Evolutionary conservation across 2,113 vertebrate genomes (phyloP), one percentile per base, ranked within the genome.

Genomic region (Pao palembangensis): DNA sequence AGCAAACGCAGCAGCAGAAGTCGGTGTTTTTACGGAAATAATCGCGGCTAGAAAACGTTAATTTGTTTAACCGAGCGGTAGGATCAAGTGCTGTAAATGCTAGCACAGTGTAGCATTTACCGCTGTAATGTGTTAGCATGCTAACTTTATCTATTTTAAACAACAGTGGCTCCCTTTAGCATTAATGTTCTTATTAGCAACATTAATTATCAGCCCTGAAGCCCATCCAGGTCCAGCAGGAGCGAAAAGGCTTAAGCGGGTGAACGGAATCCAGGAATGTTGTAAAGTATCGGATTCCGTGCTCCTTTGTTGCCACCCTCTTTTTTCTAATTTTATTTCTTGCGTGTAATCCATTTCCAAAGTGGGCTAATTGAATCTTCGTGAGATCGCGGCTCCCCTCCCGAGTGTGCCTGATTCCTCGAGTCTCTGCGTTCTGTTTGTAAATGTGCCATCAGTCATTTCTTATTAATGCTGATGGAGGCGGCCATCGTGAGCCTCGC

Each of bases 291-390:
- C 51, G 47, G 49, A 56, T 71, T 67, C 34, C n/a, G 5, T 11
- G 49, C 51, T 58, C 28, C 55, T 62, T 76, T 58, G 20, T 47
- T 38, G 2, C 38, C 53, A 12, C 20, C 73, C 55, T 34, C 8
- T 38, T 11, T 11, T 8, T 38, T 38, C 53, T 64, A 23, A 75
- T 75, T 75, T 71, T 60, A 51, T 75, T 75, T 75, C 75, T 70
- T 8, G 41, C 21, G 57, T 63, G 66, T 77, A 79, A 82, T 82
- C 71, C 50, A 58, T 75, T 67, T 75, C 64, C 50, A 66, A 80
- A 79, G 69, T 66, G 18, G 71, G 54, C 51, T 79, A 76, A 78
- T 63, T 75, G 69, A 83, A 86, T 81, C 77, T 84, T 73, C 51
- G 81, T 75, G 78, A 80, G 78, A 81, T 73, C 76, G 80, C 48